These are phyloP conservation scores for Silurus asotus DNA, from an alignment of 2,113 vertebrate species.

Conservation along the genomic window DNA sequence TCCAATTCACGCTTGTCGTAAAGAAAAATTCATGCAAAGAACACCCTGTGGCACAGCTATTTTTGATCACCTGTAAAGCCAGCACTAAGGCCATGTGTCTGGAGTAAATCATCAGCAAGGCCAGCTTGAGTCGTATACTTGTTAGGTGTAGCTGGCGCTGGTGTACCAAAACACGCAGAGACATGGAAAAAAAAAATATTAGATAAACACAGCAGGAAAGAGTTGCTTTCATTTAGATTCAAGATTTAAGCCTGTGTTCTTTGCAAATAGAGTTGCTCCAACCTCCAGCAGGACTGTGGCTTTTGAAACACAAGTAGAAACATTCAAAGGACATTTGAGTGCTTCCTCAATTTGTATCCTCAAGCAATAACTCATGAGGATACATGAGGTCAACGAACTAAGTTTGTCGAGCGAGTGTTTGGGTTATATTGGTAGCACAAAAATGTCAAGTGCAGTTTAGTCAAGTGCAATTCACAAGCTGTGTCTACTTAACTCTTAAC, in stretches of 20 bases:
- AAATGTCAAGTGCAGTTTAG: slow-evolving; percentile 24
- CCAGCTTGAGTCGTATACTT: background rate
- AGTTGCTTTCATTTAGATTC: slow-evolving; percentile 39
- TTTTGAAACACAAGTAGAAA: slow-evolving; percentile 22
- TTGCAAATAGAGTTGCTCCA: slow-evolving; percentile 33
- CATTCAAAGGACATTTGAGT: slow-evolving; percentile 17
- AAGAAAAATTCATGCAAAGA: slow-evolving; percentile 15
- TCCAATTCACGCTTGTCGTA: slow-evolving; percentile 19
- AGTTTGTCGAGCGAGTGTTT: background rate
- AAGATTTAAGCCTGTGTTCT: slow-evolving; percentile 16
- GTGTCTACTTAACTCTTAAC: background rate
- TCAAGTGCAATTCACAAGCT: slow-evolving; percentile 4
- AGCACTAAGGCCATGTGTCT: background rate
- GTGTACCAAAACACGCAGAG: background rate
- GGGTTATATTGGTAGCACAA: background rate
- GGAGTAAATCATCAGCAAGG: background rate
- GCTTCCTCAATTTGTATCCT: slow-evolving; percentile 19
- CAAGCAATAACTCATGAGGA: slow-evolving; percentile 8
- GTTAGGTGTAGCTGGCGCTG: background rate
- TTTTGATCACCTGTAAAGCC: background rate
- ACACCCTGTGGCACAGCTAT: background rate
- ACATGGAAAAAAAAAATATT: background rate
- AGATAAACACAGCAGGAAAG: slow-evolving; percentile 11
- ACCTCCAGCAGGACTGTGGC: background rate
- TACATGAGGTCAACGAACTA: background rate